These are phyloP conservation scores for Listronotus bonariensis DNA, from an alignment of 1,140 invertebrate genomes.

Conservation along the genomic window DNA sequence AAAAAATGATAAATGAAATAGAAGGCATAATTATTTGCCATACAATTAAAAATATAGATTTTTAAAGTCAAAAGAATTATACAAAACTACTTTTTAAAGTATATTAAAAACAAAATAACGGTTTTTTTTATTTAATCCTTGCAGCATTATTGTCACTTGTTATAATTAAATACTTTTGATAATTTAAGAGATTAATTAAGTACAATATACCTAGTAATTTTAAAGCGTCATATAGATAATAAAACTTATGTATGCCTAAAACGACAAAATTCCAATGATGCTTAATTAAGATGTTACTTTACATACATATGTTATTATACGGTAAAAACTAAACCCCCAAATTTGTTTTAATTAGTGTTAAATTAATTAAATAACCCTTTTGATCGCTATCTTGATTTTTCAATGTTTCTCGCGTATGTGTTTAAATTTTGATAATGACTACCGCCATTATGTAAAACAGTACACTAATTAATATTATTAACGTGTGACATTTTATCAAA, in stretches of 20 bases:
- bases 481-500: slow-evolving; percentile 14
- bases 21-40: no score
- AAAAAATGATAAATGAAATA: no score
- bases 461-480: slow-evolving; percentile 9
- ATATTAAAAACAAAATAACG: no score
- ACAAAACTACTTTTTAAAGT: no score
- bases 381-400: slow-evolving; percentile 19
- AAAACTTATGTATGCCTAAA: no score
- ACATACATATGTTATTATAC: neutral
- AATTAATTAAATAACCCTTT: slow-evolving; percentile 18
- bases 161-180: neutral
- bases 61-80: no score
- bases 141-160: no score
- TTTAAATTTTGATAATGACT: slow-evolving; percentile 9
- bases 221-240: no score
- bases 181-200: neutral
- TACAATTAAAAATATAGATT: no score
- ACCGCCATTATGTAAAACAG: slow-evolving; percentile 18
- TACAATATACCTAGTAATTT: neutral
- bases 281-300: neutral
- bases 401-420: neutral
- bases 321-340: slow-evolving; percentile 2
- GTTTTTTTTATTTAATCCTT: no score
- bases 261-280: neutral
- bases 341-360: slow-evolving; percentile 20